phyloP scores from a whole-genome alignment of 2,888 invertebrate genomes.

The Argyresthia goedartella region DNA sequence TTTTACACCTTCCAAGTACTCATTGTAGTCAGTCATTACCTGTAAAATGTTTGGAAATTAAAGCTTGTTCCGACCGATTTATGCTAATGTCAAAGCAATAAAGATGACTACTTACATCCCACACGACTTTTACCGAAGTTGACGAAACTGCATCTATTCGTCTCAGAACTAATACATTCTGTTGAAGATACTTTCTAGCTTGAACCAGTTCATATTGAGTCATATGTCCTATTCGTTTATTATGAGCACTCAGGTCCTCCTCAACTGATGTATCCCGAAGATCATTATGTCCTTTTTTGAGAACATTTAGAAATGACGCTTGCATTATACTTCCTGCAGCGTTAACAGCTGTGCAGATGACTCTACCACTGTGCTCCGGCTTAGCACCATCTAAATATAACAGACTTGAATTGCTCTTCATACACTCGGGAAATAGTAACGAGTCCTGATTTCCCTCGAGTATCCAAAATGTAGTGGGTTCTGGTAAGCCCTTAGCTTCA shows the following conservation, averaged over 20 bases:
- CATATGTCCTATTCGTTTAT: slow-evolving; percentile 58
- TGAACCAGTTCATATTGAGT: slow-evolving; percentile 83
- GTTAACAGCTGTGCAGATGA: slow-evolving; percentile 63
- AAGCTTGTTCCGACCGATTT: no score
- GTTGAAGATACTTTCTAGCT: slow-evolving; percentile 82
- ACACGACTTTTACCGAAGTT: slow-evolving; percentile 82
- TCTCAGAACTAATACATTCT: slow-evolving; percentile 82
- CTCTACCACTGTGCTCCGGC: slow-evolving; percentile 56
- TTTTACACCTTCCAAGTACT: slow-evolving; percentile 78
- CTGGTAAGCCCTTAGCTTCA: slow-evolving; percentile 91
- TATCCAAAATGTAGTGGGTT: slow-evolving; percentile 96
- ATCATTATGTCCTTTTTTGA: slow-evolving; percentile 54
- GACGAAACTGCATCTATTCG: slow-evolving; percentile 78
- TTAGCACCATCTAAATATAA: slow-evolving; percentile 57
- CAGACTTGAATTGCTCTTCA: slow-evolving; percentile 59
- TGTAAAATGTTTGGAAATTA: slow-evolving; percentile 15
- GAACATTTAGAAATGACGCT: slow-evolving; percentile 59
- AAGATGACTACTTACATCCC: slow-evolving; percentile 75
- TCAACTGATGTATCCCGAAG: slow-evolving; percentile 38
- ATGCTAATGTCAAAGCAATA: no score
- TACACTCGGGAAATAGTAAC: slow-evolving; percentile 61
- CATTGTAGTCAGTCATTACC: slow-evolving; percentile 66
- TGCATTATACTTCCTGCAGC: slow-evolving; percentile 65
- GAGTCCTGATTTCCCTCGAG: slow-evolving; percentile 89
- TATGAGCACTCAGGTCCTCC: slow-evolving; percentile 39